Evolutionary conservation across 53 echinoderm and acorn worm species (phyloP), one percentile per base, ranked within the genome.

Genomic region (Luidia sarsii): DNA sequence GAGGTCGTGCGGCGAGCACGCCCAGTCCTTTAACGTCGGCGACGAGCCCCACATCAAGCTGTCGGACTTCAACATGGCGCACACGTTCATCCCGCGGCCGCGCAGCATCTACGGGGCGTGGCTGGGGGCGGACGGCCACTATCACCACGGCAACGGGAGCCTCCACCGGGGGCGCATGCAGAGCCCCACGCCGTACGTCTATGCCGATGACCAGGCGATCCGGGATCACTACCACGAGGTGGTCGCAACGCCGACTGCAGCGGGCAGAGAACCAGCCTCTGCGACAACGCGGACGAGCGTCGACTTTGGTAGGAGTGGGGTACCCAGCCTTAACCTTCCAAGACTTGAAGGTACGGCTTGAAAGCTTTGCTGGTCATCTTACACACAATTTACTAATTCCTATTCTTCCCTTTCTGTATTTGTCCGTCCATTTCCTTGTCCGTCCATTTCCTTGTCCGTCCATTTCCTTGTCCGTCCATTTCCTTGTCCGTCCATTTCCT

Each of bases 41-140:
- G 90, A 90, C 0, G 92, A 92, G 53, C 92, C 92, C 20, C 75
- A 86, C 48, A 89, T 92, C 43, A 95, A 95, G 52, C 83, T 95
- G 19, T 87, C 95, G 0, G 92, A 95, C 43, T 92, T 95, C 71
- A 95, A 95, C 85, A 92, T 95, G 92, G 92, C 95, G 21, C 92
- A 92, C 54, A 95, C 95, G 0, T 90, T 81, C 86, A 95, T 95
- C 38, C 95, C 95, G 4, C 62, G 95, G 39, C 95, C 95, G 1
- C 90, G 89, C 43, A 95, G 95, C 66, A 92, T 95, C 53, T 95
- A 95, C 57, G 86, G 91, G 30, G 80, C 87, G 3, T 87, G 63
- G 19, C 73, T 86, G 0, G 80, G 77, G 2, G 68, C 91, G 1
- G 82, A 90, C 0, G 85, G 82, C 3, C 61, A 46, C 15, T 94